A percentile compares a stretch with the other conserved stretches of the same genome.
These are phyloP conservation scores for Ispidina lecontei DNA, from an alignment of 2,797 vertebrate genomes.

Conservation along the genomic window DNA sequence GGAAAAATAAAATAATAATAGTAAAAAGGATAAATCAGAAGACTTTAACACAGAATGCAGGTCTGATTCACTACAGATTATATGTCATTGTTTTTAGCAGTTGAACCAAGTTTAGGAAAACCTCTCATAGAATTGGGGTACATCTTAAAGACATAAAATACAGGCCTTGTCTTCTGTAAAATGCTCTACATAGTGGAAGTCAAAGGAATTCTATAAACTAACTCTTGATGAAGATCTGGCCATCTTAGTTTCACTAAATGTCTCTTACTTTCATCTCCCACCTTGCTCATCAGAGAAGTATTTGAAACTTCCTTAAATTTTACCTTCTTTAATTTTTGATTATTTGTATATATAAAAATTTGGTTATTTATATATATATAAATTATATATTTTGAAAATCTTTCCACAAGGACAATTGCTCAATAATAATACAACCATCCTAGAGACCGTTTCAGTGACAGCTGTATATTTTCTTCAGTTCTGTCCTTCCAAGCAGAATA, in stretches of 20 bases:
- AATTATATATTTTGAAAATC: not conserved
- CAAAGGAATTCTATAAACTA: not conserved
- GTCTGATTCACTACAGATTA: not conserved
- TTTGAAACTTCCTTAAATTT: not conserved
- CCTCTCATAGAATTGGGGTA: not conserved
- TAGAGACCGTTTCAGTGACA: not conserved
- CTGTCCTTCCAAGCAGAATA: not conserved
- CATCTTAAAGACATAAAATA: not conserved
- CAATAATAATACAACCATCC: not conserved
- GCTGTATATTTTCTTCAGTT: not conserved
- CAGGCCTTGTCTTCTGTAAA: not conserved
- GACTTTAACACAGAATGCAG: not conserved
- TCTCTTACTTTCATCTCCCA: not conserved
- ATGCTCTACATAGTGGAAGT: not conserved
- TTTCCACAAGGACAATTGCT: not conserved
- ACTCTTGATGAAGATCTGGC: not conserved
- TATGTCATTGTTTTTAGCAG: not conserved
- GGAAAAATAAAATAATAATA: constrained; percentile 10
- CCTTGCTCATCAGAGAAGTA: not conserved
- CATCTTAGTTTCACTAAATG: not conserved
- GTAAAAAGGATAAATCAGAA: not conserved
- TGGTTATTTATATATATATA: too few species aligned
- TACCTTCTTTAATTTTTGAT: not conserved
- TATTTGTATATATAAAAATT: too few species aligned
- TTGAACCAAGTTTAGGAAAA: not conserved